Evolutionary conservation across 2,888 invertebrate species (phyloP).

Genomic region (Tineola bisselliella): DNA sequence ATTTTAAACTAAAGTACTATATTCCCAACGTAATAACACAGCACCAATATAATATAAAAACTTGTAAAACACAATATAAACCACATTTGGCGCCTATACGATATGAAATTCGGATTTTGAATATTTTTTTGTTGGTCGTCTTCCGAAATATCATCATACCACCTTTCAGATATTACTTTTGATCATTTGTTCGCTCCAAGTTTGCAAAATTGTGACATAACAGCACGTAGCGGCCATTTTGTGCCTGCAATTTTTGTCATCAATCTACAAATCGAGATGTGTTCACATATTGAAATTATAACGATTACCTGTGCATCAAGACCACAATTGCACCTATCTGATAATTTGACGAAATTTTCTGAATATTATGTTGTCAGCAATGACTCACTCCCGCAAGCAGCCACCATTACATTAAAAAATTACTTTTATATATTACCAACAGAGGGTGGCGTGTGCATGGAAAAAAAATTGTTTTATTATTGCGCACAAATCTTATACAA

Average conservation of each 20-base stretch:
- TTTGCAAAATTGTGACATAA: background rate
- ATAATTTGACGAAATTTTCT: background rate
- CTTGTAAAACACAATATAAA: too few species aligned
- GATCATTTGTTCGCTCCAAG: background rate
- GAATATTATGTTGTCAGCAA: constrained; percentile 15
- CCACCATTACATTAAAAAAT: constrained; percentile 12
- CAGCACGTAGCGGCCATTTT: background rate
- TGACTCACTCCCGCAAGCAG: constrained; percentile 14
- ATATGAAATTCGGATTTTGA: background rate
- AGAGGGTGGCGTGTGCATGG: too few species aligned
- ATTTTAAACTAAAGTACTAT: too few species aligned
- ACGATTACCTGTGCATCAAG: background rate
- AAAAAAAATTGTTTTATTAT: too few species aligned
- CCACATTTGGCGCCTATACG: too few species aligned
- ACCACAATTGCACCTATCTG: background rate
- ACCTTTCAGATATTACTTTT: background rate
- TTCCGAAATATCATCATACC: background rate
- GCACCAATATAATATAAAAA: too few species aligned
- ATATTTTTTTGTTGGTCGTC: background rate
- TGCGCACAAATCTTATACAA: too few species aligned
- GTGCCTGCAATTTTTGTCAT: background rate
- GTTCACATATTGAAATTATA: background rate
- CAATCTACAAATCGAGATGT: too few species aligned
- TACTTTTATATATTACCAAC: background rate
- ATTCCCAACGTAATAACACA: too few species aligned